Percentiles rank a stretch among this genome's conserved stretches.
These are phyloP conservation scores for Andinoacara biseriatus DNA, from an alignment of 2,113 vertebrate genomes.

Conservation along the genomic window DNA sequence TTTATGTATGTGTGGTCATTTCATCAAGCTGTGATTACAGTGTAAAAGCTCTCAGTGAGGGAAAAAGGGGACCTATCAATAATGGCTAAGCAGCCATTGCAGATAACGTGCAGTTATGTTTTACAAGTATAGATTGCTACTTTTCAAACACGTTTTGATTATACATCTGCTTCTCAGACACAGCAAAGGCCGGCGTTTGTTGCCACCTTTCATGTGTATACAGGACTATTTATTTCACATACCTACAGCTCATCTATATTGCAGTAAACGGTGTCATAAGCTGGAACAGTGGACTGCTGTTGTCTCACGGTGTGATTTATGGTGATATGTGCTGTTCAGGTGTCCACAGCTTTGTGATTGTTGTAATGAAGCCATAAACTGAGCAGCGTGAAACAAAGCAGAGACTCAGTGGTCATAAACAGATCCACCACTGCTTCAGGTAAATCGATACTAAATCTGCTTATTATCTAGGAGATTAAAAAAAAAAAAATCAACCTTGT, in stretches of 20 bases:
- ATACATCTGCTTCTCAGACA: slow-evolving; percentile 7
- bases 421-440: slow-evolving; percentile 91
- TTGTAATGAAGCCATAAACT: slow-evolving; percentile 97
- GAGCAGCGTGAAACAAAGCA: slow-evolving; percentile 94
- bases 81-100: slow-evolving; percentile 32
- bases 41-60: slow-evolving; percentile 42
- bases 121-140: slow-evolving; percentile 32
- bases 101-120: slow-evolving; percentile 48
- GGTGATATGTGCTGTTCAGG: slow-evolving; percentile 88
- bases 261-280: slow-evolving; percentile 55
- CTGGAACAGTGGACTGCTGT: slow-evolving; percentile 71
- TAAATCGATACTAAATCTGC: slow-evolving; percentile 80
- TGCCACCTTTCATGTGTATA: background rate
- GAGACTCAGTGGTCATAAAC: slow-evolving; percentile 90
- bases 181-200: background rate
- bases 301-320: slow-evolving; percentile 91
- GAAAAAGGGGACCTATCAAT: slow-evolving; percentile 28
- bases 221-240: background rate
- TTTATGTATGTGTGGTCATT: slow-evolving; percentile 60
- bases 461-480: slow-evolving; percentile 85
- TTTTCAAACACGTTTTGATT: slow-evolving; percentile 35
- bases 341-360: slow-evolving; percentile 94
- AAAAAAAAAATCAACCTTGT: slow-evolving; percentile 92
- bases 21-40: slow-evolving; percentile 60
- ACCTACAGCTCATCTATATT: slow-evolving; percentile 11